Evolutionary conservation across 2,888 invertebrate genomes (phyloP).

Genomic region (Ptychoptera contaminata): DNA sequence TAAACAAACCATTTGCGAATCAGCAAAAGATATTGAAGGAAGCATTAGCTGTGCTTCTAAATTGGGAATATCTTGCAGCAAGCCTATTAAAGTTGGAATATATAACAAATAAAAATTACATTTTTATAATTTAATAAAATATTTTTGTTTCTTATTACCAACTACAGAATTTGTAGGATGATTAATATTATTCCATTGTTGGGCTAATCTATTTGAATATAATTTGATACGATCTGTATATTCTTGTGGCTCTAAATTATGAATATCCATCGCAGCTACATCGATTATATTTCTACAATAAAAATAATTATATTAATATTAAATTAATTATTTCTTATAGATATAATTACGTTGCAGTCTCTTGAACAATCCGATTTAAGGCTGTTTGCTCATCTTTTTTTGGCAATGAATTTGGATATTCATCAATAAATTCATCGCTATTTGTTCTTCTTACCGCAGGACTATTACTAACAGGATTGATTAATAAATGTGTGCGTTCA

Average conservation of each 20-base stretch:
- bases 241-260: conserved; percentile 76
- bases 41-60: conserved; percentile 51
- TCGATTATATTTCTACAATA: conserved; percentile 74
- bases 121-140: background rate
- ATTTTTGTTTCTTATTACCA: conserved; percentile 14
- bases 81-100: conserved; percentile 26
- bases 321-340: background rate
- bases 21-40: conserved; percentile 42
- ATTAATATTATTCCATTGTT: conserved; percentile 32
- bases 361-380: conserved; percentile 72
- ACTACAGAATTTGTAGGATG: conserved; percentile 20
- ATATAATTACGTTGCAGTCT: conserved; percentile 65
- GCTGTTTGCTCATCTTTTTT: conserved; percentile 87
- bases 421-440: conserved; percentile 49
- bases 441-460: conserved; percentile 55
- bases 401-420: conserved; percentile 45
- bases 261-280: conserved; percentile 80
- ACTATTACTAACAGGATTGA: conserved; percentile 60
- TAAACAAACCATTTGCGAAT: conserved; percentile 47
- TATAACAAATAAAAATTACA: background rate
- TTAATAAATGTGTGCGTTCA: conserved; percentile 64
- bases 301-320: background rate
- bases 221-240: conserved; percentile 66
- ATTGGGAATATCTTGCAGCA: conserved; percentile 58
- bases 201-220: conserved; percentile 42